Evolutionary conservation across 2,113 vertebrate genomes (phyloP).

Genomic region (Macaca nemestrina): DNA sequence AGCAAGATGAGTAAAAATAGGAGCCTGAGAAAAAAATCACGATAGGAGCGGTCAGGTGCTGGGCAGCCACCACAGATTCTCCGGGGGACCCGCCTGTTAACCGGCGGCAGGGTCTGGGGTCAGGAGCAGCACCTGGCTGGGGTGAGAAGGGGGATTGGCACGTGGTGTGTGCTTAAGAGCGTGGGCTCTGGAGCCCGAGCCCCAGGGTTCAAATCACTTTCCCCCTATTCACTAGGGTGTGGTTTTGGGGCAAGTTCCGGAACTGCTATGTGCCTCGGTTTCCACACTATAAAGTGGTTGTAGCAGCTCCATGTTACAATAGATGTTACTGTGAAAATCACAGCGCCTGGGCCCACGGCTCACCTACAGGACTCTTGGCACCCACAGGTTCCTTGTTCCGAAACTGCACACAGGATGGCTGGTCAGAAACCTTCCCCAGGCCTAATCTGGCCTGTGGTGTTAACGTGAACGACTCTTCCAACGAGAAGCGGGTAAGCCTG

Average conservation of each 20-base stretch:
- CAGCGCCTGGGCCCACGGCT: background rate
- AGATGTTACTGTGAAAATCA: background rate
- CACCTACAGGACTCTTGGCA: background rate
- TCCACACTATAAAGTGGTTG: background rate
- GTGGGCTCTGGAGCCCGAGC: background rate
- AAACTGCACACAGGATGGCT: constrained; percentile 90
- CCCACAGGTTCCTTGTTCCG: constrained; percentile 88
- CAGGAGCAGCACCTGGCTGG: background rate
- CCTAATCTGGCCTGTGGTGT: constrained; percentile 90
- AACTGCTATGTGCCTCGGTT: background rate
- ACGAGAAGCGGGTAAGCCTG: constrained; percentile 80
- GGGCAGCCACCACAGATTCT: background rate
- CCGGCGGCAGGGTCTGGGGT: too few relatives aligned
- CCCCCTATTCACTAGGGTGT: background rate
- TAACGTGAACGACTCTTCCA: constrained; percentile 84
- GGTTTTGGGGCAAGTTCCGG: background rate
- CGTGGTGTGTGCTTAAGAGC: accelerated
- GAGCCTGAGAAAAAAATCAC: background rate
- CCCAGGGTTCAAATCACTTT: too few relatives aligned
- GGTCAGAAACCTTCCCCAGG: constrained; percentile 89
- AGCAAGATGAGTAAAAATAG: background rate
- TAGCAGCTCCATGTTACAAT: background rate
- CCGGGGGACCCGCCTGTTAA: accelerated
- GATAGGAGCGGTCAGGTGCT: background rate
- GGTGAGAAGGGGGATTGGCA: background rate